These are phyloP conservation scores for Pogonomyrmex barbatus DNA, from an alignment of 1,140 invertebrate genomes.

Conservation along the genomic window DNA sequence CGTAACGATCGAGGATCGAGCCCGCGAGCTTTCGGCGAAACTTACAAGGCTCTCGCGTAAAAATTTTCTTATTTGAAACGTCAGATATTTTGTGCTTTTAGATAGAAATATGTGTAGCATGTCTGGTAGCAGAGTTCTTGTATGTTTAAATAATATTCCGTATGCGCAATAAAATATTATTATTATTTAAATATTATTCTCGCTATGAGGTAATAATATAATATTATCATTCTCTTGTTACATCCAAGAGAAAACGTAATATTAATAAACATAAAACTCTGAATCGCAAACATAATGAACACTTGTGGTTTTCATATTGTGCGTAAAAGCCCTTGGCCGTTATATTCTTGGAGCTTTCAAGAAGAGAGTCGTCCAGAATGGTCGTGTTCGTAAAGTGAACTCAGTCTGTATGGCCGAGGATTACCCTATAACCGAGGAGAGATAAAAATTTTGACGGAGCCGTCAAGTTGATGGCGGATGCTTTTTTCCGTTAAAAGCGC, in stretches of 20 bases:
- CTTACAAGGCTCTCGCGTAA: not conserved
- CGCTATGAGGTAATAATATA: not conserved
- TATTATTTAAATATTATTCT: not conserved
- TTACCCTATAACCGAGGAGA: constrained; percentile 31
- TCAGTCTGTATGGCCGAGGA: constrained; percentile 38
- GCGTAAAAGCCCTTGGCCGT: constrained; percentile 37
- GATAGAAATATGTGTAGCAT: not conserved
- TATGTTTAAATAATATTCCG: not conserved
- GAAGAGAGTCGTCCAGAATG: constrained; percentile 45
- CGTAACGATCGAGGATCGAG: constrained; percentile 14
- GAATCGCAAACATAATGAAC: not conserved
- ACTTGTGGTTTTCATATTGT: not conserved
- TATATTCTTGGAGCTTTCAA: constrained; percentile 53
- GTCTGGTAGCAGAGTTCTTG: not conserved
- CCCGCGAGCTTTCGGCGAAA: not conserved
- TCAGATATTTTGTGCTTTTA: not conserved
- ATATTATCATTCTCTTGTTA: not conserved
- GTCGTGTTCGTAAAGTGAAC: constrained; percentile 37
- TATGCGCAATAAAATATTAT: constrained; percentile 1
- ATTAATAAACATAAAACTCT: constrained; percentile 13
- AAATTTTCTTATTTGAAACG: not conserved
- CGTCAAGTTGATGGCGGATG: constrained; percentile 27
- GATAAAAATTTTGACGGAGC: constrained; percentile 54
- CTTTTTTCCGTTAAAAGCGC: constrained; percentile 50
- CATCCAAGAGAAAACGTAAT: not conserved